phyloP scores from a whole-genome alignment of 2,113 vertebrate species.

The Leucosticte australis region DNA sequence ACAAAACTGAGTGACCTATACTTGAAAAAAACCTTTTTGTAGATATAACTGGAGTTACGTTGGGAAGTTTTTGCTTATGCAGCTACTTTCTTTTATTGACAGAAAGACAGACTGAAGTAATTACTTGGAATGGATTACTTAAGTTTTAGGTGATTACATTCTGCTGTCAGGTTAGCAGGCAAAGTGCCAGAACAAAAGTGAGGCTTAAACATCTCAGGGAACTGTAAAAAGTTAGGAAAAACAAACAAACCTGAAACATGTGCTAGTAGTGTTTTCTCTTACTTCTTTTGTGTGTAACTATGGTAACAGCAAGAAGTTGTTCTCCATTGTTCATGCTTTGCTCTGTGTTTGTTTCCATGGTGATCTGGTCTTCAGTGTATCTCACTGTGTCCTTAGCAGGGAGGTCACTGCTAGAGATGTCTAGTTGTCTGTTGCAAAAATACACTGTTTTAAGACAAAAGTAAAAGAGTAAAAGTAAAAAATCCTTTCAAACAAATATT shows the following conservation, averaged over 20 bases:
- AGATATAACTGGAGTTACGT: neutral
- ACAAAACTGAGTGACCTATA: neutral
- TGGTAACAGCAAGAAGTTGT: neutral
- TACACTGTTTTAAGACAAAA: neutral
- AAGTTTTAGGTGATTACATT: neutral
- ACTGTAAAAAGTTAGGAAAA: neutral
- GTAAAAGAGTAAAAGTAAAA: neutral
- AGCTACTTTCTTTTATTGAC: neutral
- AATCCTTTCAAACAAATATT: neutral
- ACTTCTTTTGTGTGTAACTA: neutral
- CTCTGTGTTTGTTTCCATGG: neutral
- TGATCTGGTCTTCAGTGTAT: neutral
- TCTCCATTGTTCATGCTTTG: neutral
- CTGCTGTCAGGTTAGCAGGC: neutral
- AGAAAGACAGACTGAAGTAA: neutral
- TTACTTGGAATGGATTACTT: neutral
- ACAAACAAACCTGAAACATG: neutral
- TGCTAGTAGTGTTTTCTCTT: neutral
- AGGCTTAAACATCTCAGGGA: neutral
- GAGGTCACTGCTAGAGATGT: neutral
- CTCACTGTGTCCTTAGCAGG: neutral
- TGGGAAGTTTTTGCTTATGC: neutral
- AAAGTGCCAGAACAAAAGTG: neutral
- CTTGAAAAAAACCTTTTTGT: neutral
- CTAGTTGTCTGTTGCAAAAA: neutral